Conservation (phyloP, 2,113 vertebrate genomes). For the Platysternon megacephalum region DNA sequence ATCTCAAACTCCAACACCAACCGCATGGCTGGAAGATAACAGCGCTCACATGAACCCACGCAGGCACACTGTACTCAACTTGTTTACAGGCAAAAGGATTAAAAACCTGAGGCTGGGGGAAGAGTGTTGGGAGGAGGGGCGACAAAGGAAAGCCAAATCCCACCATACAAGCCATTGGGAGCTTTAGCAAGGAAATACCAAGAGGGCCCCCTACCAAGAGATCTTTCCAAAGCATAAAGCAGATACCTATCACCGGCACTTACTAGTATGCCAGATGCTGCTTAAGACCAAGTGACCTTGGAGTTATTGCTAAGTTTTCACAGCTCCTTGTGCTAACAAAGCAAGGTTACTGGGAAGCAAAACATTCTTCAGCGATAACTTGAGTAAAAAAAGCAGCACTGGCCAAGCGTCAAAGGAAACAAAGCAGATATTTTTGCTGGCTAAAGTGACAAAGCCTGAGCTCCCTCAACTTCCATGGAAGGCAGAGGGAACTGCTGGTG, state of each 20-base stretch:
- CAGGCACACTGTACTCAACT: neutral
- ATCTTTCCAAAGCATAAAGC: conserved; percentile 27
- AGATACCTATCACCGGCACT: conserved; percentile 28
- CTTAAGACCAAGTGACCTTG: conserved; percentile 23
- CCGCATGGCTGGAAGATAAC: conserved; percentile 26
- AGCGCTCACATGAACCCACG: conserved; percentile 30
- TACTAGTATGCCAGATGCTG: conserved; percentile 29
- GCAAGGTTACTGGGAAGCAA: neutral
- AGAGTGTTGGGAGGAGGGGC: neutral
- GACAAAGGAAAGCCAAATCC: no score
- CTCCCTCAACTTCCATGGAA: neutral
- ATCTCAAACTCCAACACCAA: neutral
- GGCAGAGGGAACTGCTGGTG: neutral
- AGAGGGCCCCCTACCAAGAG: conserved; percentile 5
- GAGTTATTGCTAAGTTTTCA: neutral
- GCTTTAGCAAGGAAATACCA: neutral
- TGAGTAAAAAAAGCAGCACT: neutral
- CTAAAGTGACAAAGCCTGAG: neutral
- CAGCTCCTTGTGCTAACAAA: neutral
- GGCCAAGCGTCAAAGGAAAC: neutral
- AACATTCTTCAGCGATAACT: neutral
- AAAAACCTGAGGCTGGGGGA: neutral
- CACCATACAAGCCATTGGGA: neutral
- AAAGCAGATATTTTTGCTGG: neutral
- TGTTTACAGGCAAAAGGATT: conserved; percentile 62